Base-by-base conservation (phyloP, 2,113 vertebrate genomes). In the Corythoichthys intestinalis region DNA sequence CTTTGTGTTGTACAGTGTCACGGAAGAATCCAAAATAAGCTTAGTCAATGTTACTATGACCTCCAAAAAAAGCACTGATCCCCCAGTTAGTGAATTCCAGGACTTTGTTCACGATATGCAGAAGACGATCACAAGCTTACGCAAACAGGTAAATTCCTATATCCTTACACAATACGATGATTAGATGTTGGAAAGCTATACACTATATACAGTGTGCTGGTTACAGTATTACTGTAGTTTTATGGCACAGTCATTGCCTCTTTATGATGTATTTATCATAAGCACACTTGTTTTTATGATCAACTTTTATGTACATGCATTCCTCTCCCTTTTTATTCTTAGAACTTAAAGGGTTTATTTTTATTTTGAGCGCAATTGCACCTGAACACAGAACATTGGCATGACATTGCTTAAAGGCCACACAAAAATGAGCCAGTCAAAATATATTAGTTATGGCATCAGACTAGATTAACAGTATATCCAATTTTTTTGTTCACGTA, bases 81-180 rank as follows among this genome's bases (percentile, higher is more conserved):
- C 91, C 0, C 88, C 87, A 41, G 72, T 87, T 9, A 94, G 73
- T 39, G 95, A 97, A 85, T 96, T 99, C 90, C 95, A 93, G 86
- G 95, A 97, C 63, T 96, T 99, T 79, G 93, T 98, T 74, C 72
- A 91, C 20, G 95, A 98, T 84, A 96, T 98, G 94, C 97, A 98
- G 82, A 94, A 94, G 88, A 98, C 96, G 8, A 98, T 99, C 85
- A 93, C 91, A 44, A 93, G 93, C 88, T 95, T 98, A 91, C 94
- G 96, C 86, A 94, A 91, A 80, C 96, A 99, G 94, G 96, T 96
- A 48, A 14, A 28, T 63, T 46, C 6, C 39, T 62, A 2, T 8
- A 61, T 41, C 5, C 4, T 2, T n/a, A 9, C 7, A 61, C 15
- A 47, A 28, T 12, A 12, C 46, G 39, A n/a, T 20, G 8, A 44